A percentile compares a stretch with the other conserved stretches of the same genome.
Evolutionary conservation across 2,888 invertebrate genomes (phyloP).

Genomic region (Saturnia japonica): DNA sequence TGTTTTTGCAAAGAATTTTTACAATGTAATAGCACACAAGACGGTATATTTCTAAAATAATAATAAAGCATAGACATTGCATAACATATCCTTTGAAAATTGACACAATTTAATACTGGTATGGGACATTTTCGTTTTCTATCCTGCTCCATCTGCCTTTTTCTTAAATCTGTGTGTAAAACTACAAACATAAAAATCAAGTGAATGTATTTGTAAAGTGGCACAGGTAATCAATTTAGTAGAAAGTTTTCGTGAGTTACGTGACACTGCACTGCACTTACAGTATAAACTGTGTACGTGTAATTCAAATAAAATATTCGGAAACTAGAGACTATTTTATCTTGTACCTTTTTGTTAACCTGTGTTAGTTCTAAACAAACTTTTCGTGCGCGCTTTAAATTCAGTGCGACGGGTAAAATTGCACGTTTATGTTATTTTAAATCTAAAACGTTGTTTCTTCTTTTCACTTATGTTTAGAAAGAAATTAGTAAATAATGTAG

Average conservation of each 20-base stretch:
- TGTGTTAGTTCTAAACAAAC: conserved; percentile 67
- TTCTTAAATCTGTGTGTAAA: too few species aligned
- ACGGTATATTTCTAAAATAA: too few species aligned
- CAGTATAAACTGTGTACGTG: background rate
- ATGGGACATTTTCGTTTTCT: too few species aligned
- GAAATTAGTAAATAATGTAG: too few species aligned
- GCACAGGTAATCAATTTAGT: background rate
- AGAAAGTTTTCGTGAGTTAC: background rate
- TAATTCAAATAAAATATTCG: conserved; percentile 35
- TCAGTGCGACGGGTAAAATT: conserved; percentile 52
- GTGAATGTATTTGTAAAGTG: background rate
- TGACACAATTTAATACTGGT: too few species aligned
- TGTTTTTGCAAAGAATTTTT: too few species aligned
- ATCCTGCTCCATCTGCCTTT: too few species aligned
- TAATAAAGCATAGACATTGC: too few species aligned
- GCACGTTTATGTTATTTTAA: conserved; percentile 55
- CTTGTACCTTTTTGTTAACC: conserved; percentile 53
- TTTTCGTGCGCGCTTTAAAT: conserved; percentile 60
- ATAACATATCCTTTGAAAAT: too few species aligned
- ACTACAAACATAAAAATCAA: background rate
- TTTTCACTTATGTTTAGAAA: too few species aligned
- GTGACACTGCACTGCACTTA: background rate
- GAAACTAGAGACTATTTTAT: conserved; percentile 51
- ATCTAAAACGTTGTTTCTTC: conserved; percentile 38
- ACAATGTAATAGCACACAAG: too few species aligned